Conservation (phyloP, 2,888 invertebrate genomes). For the Nasonovia ribisnigri region DNA sequence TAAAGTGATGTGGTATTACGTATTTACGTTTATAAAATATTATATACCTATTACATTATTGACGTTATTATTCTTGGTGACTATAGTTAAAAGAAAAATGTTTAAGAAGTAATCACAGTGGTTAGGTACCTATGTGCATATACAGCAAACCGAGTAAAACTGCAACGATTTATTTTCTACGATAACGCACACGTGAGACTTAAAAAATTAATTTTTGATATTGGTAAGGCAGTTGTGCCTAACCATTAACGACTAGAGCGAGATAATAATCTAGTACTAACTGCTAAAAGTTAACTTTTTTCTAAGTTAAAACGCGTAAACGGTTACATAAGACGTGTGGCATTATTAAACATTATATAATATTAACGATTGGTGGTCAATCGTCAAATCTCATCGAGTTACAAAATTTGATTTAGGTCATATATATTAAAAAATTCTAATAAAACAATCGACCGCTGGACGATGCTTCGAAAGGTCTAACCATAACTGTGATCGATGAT, state of each 20-base stretch:
- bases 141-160: neutral
- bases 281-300: neutral
- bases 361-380: neutral
- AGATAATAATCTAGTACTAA: neutral
- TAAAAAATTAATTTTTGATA: neutral
- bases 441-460: neutral
- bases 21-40: neutral
- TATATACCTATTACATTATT: neutral
- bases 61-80: neutral
- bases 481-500: neutral
- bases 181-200: neutral
- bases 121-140: neutral
- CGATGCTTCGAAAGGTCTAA: neutral
- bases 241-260: neutral
- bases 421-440: neutral
- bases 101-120: neutral
- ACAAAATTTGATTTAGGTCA: neutral
- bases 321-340: neutral
- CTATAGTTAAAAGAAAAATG: neutral
- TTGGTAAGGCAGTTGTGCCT: neutral
- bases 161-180: neutral
- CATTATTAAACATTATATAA: neutral
- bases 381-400: neutral
- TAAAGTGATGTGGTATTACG: neutral
- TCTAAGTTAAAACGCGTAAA: neutral